Evolutionary conservation across 2,113 vertebrate species (phyloP).

Genomic region (Caloenas nicobarica): DNA sequence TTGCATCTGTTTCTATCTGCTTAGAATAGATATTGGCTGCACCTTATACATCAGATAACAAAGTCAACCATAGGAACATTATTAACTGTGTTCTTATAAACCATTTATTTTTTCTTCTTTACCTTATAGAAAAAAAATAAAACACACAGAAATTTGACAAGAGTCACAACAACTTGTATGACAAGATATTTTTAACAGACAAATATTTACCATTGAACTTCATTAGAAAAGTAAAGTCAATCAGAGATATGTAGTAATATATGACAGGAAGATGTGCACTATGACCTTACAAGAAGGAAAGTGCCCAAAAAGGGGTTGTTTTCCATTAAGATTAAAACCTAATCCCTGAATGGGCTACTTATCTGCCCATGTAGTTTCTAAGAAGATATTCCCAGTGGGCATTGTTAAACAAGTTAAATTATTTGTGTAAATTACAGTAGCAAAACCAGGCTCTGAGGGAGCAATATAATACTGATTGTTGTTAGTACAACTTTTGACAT

Average conservation of each 20-base stretch:
- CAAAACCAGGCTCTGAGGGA: not conserved
- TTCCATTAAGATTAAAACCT: constrained; percentile 1
- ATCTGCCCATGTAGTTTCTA: not conserved
- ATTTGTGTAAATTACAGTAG: not conserved
- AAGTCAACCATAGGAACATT: not conserved
- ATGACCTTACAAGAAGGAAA: not conserved
- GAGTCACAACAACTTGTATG: not conserved
- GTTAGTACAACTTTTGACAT: not conserved
- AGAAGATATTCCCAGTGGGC: constrained; percentile 41
- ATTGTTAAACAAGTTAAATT: constrained; percentile 30
- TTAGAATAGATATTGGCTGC: not conserved
- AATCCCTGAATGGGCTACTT: constrained; percentile 15
- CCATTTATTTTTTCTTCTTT: not conserved
- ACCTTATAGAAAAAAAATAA: not conserved
- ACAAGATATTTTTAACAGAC: not conserved
- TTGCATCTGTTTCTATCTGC: not conserved
- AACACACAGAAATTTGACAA: not conserved
- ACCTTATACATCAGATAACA: not conserved
- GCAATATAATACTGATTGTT: not conserved
- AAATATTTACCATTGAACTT: not conserved
- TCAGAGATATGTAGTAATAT: not conserved
- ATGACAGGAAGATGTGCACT: not conserved
- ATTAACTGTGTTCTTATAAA: not conserved
- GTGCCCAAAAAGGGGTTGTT: not conserved
- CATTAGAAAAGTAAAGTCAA: not conserved